Evolutionary conservation across 2,888 invertebrate species (phyloP), one percentile per base, ranked within the genome.

Genomic region (Eristalis intricaria): DNA sequence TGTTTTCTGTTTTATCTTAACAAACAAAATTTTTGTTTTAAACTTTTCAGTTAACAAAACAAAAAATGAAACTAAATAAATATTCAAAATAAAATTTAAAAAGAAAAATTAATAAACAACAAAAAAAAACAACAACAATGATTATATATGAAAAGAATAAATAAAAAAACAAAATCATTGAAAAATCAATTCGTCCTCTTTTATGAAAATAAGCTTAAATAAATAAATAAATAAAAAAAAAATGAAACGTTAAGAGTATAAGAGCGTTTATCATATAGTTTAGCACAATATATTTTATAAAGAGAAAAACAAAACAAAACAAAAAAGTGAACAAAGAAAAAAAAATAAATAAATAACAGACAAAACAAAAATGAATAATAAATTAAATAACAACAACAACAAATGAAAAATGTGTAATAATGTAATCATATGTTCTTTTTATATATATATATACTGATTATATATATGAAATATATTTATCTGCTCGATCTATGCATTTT

Each of bases 231-330:
- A 69, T 79, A 73, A 78, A 83, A 86, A 71, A 32, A 32, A 32
- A 32, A 32, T 32, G 77, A 88, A 88, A 84, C 84, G 81, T 84
- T 88, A 87, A 83, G 81, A 84, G 70, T 88, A 85, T 88, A 88
- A 88, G 88, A 88, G 88, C 88, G 88, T 88, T 88, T 88, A 88
- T 88, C 84, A 88, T 88, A 88, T 88, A 88, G 88, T 88, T 88
- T 88, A 88, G 88, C 88, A 88, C 88, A 88, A 88, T 88, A 88
- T 88, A 88, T 88, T 88, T 88, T 88, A 88, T 88, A 88, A 88
- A 88, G 77, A 89, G 76, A 80, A 79, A 85, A 71, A 60, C 66
- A 78, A 70, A 64, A 77, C n/a, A n/a, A n/a, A n/a, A n/a, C n/a
- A 77, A 78, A 70, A 64, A 77, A 80, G 23, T 84, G 75, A 70